Evolutionary conservation across 1,140 invertebrate species (phyloP), one percentile per base, ranked within the genome.

Genomic region (Ditylenchus dipsaci): DNA sequence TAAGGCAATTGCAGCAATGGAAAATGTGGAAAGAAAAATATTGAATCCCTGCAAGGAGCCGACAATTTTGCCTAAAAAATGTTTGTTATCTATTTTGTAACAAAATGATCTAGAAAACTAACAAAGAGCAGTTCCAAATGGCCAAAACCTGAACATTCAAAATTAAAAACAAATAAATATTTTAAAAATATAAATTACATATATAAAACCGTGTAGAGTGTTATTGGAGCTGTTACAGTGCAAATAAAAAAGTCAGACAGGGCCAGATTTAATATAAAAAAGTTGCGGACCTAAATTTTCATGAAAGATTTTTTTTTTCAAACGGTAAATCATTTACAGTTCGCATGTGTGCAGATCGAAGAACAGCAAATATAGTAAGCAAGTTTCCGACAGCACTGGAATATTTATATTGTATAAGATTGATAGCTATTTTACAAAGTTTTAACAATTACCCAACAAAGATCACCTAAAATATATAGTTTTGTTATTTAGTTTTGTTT

Each of bases 1-100:
- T n/a, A 84, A 76, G 0, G 84, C 84, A 59, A 85, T 83, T 8
- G 83, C 83, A 15, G 84, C 73, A 19, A 84, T 82, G 1, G 83
- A 84, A 64, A 85, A 83, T 9, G 84, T 85, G 0, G 84, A 85
- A n/a, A 84, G 77, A 67, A 84, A 84, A 19, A 82, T 71, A 60
- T 82, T 82, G 60, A 83, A 82, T 5, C 82, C 80, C 63, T 83
- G 79, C 8, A 82, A 68, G 19, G 76, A 79, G 9, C 82, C 80
- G 0, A 78, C 78, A 29, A 82, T 72, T 71, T 82, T 82, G 33
- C 33, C 33, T 38, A 38, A 38, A 38, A 5, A 5, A 38, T 5
- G 33, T 3, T 38, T 11, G 3, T 5, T 38, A 5, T 38, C 11
- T 38, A 38, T 38, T 38, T 5, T 38, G 33, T 11, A 3, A 38